Base-by-base conservation (phyloP, 1,140 invertebrate genomes). In the Lordiphosa clarofinis region DNA sequence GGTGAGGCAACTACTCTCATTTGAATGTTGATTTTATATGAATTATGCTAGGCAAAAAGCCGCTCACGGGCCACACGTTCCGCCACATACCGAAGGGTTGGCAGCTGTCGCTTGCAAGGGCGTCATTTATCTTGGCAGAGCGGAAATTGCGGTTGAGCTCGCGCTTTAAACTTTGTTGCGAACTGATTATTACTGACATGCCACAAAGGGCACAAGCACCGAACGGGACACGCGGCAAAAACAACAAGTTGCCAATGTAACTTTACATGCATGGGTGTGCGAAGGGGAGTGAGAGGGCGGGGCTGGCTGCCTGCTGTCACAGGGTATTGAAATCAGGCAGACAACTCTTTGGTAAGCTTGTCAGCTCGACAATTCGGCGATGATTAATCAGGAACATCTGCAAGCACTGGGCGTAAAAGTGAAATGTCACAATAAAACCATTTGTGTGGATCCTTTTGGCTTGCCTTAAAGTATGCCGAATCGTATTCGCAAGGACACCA, bases 351-450 rank as follows among this genome's bases (percentile, higher is more conserved):
- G 56, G 49, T 50, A 31, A 44, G 10, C 60, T 36, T 37, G 69
- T 73, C 69, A 68, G 61, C 49, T 42, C 56, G 68, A 52, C 64
- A 68, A 59, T 57, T 58, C 39, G 60, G 50, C 61, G 54, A 70
- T 70, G 70, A 73, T 73, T 73, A 73, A 73, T 73, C 70, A 73
- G 66, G 70, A 73, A 42, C 70, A 73, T 73, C 70, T 73, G 70
- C 70, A 73, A 55, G 50, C 70, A 70, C 61, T 50, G 70, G 56
- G 70, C 66, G 70, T 73, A 73, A 73, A 73, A 73, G 56, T 73
- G 66, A 73, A 73, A 73, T 70, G 70, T 73, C 70, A 73, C 70
- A 73, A 73, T 73, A 73, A 73, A 73, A 70, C 56, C 70, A 70
- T 73, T 73, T 70, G 67, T 67, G 61, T 44, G 56, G 49, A 46